phyloP scores from a whole-genome alignment of 2,113 vertebrate species.

The Mionectes macconnelli region DNA sequence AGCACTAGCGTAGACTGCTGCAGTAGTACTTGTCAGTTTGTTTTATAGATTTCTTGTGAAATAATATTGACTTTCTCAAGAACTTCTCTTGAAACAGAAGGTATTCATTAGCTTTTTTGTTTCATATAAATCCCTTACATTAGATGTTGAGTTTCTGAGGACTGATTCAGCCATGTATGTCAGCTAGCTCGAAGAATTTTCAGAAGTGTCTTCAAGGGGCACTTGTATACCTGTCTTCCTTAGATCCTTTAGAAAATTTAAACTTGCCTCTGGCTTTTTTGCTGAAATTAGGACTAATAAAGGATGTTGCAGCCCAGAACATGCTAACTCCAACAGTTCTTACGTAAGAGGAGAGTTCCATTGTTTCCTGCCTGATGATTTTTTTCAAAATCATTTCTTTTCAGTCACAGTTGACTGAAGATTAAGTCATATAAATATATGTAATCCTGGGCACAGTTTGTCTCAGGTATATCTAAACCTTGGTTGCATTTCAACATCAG shows the following conservation, averaged over 20 bases:
- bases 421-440: neutral
- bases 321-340: neutral
- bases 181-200: neutral
- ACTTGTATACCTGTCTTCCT: neutral
- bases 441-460: neutral
- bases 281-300: neutral
- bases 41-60: conserved; percentile 56
- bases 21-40: conserved; percentile 39
- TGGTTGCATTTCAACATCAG: neutral
- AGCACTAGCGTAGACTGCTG: neutral
- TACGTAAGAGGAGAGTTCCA: neutral
- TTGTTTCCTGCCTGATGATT: neutral
- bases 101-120: conserved; percentile 47
- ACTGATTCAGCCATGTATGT: neutral
- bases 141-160: neutral
- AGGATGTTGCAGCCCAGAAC: neutral
- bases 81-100: conserved; percentile 30
- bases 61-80: conserved; percentile 54
- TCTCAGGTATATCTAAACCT: neutral
- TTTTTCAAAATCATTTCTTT: neutral
- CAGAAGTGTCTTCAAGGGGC: neutral
- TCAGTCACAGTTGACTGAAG: neutral
- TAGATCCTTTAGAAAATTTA: neutral
- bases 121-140: neutral
- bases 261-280: neutral